Conservation (phyloP, 2,888 invertebrate genomes). For the Rhaphigaster nebulosa region DNA sequence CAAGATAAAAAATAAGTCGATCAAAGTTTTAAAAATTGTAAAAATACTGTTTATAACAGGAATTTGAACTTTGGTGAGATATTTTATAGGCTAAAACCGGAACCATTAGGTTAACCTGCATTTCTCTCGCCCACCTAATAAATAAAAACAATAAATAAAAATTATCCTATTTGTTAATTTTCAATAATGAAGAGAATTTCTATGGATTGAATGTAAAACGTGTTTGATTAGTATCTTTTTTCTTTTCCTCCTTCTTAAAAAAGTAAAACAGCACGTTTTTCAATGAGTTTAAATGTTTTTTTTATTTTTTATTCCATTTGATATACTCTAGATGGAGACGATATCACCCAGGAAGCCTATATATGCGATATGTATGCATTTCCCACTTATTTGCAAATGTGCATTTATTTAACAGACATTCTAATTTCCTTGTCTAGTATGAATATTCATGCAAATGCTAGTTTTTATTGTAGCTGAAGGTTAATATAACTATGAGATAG, state of each 20-base stretch:
- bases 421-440: not conserved
- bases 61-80: too few relatives aligned
- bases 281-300: not conserved
- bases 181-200: too few relatives aligned
- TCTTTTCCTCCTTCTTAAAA: not conserved
- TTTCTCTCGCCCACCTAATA: too few relatives aligned
- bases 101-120: too few relatives aligned
- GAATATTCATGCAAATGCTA: slow-evolving; percentile 15
- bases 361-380: not conserved
- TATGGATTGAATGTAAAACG: too few relatives aligned
- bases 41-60: too few relatives aligned
- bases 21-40: too few relatives aligned
- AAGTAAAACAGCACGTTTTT: not conserved
- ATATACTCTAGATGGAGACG: not conserved
- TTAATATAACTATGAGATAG: not conserved
- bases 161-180: too few relatives aligned
- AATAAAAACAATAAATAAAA: too few relatives aligned
- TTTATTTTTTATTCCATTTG: not conserved
- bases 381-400: slow-evolving; percentile 16
- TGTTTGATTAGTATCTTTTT: too few relatives aligned
- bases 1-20: too few relatives aligned
- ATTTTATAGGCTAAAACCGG: too few relatives aligned
- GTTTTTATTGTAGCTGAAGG: slow-evolving; percentile 20
- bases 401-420: not conserved
- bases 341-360: slow-evolving; percentile 19